Conservation (phyloP, 2,113 vertebrate genomes). For the Aleadryas rufinucha region DNA sequence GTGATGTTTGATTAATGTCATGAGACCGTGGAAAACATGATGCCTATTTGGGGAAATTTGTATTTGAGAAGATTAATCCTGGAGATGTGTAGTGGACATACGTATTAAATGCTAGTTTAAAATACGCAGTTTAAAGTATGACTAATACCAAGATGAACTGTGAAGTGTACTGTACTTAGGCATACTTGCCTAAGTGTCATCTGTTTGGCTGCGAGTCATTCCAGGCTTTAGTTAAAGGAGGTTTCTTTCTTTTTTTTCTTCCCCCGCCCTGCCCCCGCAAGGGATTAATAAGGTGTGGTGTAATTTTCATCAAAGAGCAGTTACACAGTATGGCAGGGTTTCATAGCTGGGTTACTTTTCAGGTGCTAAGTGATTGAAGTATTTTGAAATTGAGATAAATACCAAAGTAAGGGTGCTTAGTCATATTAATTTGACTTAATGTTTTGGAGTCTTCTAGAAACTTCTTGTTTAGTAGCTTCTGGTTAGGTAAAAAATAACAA, state of each 20-base stretch:
- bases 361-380: slow-evolving; percentile 22
- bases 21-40: neutral
- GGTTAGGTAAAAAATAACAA: neutral
- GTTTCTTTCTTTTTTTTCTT: slow-evolving; percentile 10
- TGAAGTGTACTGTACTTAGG: slow-evolving; percentile 15
- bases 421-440: neutral
- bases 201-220: slow-evolving; percentile 20
- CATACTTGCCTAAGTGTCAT: neutral
- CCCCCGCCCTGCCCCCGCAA: neutral
- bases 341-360: neutral
- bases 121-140: neutral
- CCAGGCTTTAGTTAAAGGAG: slow-evolving; percentile 20
- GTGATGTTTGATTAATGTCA: neutral
- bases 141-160: slow-evolving; percentile 40
- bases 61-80: neutral
- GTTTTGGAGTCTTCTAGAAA: slow-evolving; percentile 9
- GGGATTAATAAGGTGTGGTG: slow-evolving; percentile 11
- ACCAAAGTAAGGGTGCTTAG: slow-evolving; percentile 23
- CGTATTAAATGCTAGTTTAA: neutral
- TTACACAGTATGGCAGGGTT: neutral
- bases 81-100: neutral
- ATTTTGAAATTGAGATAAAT: slow-evolving; percentile 28
- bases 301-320: slow-evolving; percentile 24
- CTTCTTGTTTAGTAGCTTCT: neutral
- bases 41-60: neutral